Base-by-base conservation (phyloP, 2,797 vertebrate species). In the Glyptemys insculpta region DNA sequence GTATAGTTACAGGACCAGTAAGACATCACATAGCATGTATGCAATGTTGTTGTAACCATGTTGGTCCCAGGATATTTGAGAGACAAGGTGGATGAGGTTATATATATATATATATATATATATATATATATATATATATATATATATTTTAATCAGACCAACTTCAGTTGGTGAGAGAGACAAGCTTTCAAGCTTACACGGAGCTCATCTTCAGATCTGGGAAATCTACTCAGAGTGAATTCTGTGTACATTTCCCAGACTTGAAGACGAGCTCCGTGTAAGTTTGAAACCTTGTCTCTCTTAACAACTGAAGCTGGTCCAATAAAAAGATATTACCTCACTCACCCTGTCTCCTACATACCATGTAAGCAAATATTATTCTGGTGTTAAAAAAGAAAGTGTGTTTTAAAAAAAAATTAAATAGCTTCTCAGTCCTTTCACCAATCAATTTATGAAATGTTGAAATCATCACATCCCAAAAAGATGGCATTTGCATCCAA, bases 381-480 rank as follows among this genome's bases (percentile, higher is more conserved):
- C 0, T n/a, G 44, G 79, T 79, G n/a, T 62, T 57, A 88, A 12
- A 76, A 88, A 91, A 50, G 0, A 44, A 12, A 25, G 62, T n/a
- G 8, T n/a, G 3, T 72, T 23, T 41, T 6, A n/a, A 68, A 68
- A 18, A 41, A 86, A 79, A 85, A 10, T 47, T 76, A 88, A 81
- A 72, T 7, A n/a, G 56, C 74, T 65, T 81, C 15, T 29, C 7
- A 37, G n/a, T 53, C 5, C 1, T 21, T 11, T 95, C 80, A 89
- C 62, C 53, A 59, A 80, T 31, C 47, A 88, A 31, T 62, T 29
- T 54, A 79, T 89, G 53, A 93, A 83, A 90, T 91, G 2, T 88
- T 95, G 23, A 86, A 85, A n/a, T 90, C 29, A 78, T 44, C 86
- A 86, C 78, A 86, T 85, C 74, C 12, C 85, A 93, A 92, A 90